Conservation (phyloP, 1,140 invertebrate genomes). For the Drosophila albomicans region DNA sequence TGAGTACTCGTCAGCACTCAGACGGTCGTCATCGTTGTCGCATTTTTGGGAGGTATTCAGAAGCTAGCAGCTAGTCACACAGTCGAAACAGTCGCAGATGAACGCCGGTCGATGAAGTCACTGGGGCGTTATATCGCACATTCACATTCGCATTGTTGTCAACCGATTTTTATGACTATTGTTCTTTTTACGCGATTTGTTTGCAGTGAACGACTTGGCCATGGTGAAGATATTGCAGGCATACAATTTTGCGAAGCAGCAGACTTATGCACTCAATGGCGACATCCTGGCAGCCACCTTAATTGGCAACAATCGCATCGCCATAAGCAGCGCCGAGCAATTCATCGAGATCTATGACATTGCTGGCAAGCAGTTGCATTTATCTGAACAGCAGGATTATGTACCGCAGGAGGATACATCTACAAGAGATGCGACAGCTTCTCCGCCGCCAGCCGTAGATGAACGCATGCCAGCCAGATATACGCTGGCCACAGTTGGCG, state of each 20-base stretch:
- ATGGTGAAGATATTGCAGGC: constrained; percentile 84
- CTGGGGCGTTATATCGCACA: constrained; percentile 63
- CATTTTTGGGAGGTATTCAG: constrained; percentile 31
- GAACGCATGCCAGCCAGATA: constrained; percentile 63
- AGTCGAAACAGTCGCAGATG: constrained; percentile 51
- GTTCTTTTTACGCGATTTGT: constrained; percentile 14
- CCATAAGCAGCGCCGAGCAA: constrained; percentile 81
- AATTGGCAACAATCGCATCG: constrained; percentile 77
- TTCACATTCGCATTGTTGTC: constrained; percentile 28
- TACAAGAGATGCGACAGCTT: constrained; percentile 3
- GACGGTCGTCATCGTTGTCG: constrained; percentile 25
- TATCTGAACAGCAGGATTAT: constrained; percentile 28
- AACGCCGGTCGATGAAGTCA: constrained; percentile 73
- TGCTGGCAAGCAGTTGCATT: constrained; percentile 61
- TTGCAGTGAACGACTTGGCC: constrained; percentile 45
- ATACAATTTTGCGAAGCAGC: constrained; percentile 81
- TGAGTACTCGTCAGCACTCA: constrained; percentile 30
- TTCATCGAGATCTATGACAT: constrained; percentile 84
- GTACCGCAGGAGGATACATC: constrained; percentile 22
- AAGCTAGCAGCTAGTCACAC: constrained; percentile 35
- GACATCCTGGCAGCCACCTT: constrained; percentile 78
- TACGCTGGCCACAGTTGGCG: constrained; percentile 77
- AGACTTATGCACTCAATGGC: constrained; percentile 78
- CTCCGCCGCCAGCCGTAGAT: constrained; percentile 41
- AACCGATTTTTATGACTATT: background rate